These are phyloP conservation scores for Lynx canadensis DNA, from an alignment of 2,113 vertebrate genomes.

Conservation along the genomic window DNA sequence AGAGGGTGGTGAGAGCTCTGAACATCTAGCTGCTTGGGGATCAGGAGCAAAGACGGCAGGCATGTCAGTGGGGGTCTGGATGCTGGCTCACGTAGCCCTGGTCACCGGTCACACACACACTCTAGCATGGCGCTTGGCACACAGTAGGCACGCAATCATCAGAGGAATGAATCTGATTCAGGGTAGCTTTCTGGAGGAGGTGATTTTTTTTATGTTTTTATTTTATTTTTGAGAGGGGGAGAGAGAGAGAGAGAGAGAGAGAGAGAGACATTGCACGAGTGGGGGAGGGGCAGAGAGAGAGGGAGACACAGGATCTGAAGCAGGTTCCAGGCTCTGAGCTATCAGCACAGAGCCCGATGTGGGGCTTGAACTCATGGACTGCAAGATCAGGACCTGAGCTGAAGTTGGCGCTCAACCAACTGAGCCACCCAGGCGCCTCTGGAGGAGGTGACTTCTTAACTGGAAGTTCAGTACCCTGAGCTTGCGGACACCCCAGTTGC, in stretches of 20 bases:
- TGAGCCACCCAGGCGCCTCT: no score
- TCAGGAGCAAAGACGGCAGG: not conserved
- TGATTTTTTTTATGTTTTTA: no score
- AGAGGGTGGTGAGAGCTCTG: not conserved
- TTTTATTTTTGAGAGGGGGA: no score
- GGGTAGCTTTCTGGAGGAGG: not conserved
- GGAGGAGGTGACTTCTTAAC: not conserved
- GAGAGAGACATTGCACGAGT: no score
- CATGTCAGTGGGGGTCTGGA: not conserved
- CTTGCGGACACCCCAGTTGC: not conserved
- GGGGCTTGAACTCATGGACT: no score
- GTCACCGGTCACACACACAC: accelerated
- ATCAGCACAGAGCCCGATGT: no score
- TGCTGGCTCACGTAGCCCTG: not conserved
- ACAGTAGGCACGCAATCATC: not conserved
- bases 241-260: no score
- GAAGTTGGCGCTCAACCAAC: no score
- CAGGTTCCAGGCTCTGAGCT: no score
- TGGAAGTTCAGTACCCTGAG: not conserved
- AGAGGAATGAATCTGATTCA: not conserved
- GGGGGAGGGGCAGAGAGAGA: no score
- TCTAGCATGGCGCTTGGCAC: not conserved
- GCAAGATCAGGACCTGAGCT: no score
- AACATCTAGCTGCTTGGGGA: not conserved
- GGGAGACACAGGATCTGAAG: no score